Evolutionary conservation across 2,113 vertebrate species (phyloP), one percentile per base, ranked within the genome.

Genomic region (Zingel zingel): DNA sequence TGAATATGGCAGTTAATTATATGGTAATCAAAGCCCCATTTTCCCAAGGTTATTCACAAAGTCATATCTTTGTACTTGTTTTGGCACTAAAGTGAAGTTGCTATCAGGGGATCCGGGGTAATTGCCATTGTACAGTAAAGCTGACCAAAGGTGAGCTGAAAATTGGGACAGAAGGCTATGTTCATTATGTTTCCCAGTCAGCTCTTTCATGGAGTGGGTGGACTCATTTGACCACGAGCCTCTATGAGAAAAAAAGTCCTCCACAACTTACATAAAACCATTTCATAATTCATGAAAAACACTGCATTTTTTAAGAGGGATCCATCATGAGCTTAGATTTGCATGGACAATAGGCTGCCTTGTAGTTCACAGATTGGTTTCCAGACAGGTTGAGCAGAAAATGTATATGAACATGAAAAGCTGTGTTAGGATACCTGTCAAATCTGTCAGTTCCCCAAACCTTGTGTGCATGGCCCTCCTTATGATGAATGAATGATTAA

Each of bases 1-100:
- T 90, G 86, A 85, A 91, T 89, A 76, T 91, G 83, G 73, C 86
- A 89, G 91, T 92, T 91, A 81, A 93, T 94, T 93, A 93, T 91
- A 92, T 90, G 90, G 71, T 92, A 91, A 93, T 92, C 80, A 87
- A 90, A 85, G 72, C 73, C 79, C 61, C 13, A 57, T 83, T 94
- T 92, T 89, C 48, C 66, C 89, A 92, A 95, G 93, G 94, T 94
- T 93, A 92, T 70, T 74, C 74, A 67, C 47, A 93, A 83, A 84
- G 76, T 88, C 75, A 50, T 72, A 30, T 75, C 79, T 77, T 56
- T 77, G 51, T 81, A 63, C 63, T 76, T 85, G 77, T 84, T 70
- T 59, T 57, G 45, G 56, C 51, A 74, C 67, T 88, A 72, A 74
- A 80, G 47, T 47, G 50, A 89, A 81, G 84, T 84, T 86, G 73